phyloP scores from a whole-genome alignment of 2,888 invertebrate genomes.

The Hylaea fasciaria region DNA sequence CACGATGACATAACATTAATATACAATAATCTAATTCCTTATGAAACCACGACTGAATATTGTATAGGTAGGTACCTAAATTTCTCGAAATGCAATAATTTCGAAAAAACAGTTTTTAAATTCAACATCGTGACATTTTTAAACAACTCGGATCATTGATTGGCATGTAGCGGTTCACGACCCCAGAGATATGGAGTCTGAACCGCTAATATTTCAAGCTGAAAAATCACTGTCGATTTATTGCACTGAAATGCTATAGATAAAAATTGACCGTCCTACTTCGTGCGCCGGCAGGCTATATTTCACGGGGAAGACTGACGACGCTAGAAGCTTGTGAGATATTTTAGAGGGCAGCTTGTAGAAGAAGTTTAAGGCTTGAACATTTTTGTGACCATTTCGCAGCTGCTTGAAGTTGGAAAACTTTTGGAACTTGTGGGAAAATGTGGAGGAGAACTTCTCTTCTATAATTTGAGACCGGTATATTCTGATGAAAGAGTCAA shows the following conservation, averaged over 20 bases:
- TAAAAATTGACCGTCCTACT: conserved; percentile 70
- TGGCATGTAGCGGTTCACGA: conserved; percentile 51
- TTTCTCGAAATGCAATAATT: no score
- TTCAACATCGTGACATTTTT: neutral
- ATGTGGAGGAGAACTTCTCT: conserved; percentile 11
- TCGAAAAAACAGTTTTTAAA: no score
- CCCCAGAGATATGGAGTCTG: conserved; percentile 63
- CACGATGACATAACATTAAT: no score
- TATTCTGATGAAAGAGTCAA: no score
- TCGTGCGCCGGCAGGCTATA: conserved; percentile 49
- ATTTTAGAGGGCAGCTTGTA: conserved; percentile 40
- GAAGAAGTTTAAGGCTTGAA: conserved; percentile 33
- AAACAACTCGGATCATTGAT: conserved; percentile 58
- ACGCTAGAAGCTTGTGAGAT: conserved; percentile 45
- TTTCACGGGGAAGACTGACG: conserved; percentile 48
- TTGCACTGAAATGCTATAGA: conserved; percentile 67
- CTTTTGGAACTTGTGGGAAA: conserved; percentile 25
- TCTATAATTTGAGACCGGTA: neutral
- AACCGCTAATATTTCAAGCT: conserved; percentile 72
- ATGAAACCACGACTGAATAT: no score
- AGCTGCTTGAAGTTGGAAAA: conserved; percentile 38
- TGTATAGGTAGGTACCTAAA: no score
- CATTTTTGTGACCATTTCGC: conserved; percentile 41
- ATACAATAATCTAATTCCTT: no score
- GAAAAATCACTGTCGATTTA: conserved; percentile 75